Base-by-base conservation (phyloP, 2,888 invertebrate genomes). In the Cistogaster globosa region DNA sequence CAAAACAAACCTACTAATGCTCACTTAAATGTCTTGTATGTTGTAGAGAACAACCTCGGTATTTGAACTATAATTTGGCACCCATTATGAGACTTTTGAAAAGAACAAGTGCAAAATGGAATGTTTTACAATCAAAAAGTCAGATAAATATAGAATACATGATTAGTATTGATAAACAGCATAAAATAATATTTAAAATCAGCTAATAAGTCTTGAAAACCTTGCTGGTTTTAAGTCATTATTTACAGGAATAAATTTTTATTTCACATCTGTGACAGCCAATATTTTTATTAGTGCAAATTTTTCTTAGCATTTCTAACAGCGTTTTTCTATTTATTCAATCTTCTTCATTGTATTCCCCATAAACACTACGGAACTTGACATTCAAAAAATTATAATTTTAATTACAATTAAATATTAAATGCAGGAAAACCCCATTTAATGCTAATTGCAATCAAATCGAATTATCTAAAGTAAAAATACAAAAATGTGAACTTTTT, bases 321-420 rank as follows among this genome's bases (percentile, higher is more conserved):
- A 18, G 5, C n/a, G n/a, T 48, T n/a, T 48, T 16, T 62, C 9
- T 38, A 22, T 22, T 14, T 7, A 9, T 58, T 68, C 36, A 36
- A 58, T 36, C 1, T 36, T 65, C 36, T 20, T 58, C 3, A 11
- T 38, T 20, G 53, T 26, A 53, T 68, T 2, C 18, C 36, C 60
- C 48, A 36, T 42, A 58, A 65, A 65, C 14, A 71, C 36, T 81
- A 14, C 74, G 69, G 84, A 78, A 74, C 84, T 85, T 85, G 84
- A 78, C 84, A 85, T 85, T 85, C 81, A 85, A 74, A 84, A n/a
- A 69, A 45, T 62, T 57, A 58, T 60, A 75, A 80, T 65, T 16
- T 75, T 32, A 78, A 75, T 20, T 60, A 65, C 22, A 51, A 74
- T 20, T 42, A 26, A 26, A 26, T 26, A 57, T 6, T 26, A 57